Evolutionary conservation across 2,797 vertebrate species (phyloP), one percentile per base, ranked within the genome.

Genomic region (Ptychobarbus kaznakovi): DNA sequence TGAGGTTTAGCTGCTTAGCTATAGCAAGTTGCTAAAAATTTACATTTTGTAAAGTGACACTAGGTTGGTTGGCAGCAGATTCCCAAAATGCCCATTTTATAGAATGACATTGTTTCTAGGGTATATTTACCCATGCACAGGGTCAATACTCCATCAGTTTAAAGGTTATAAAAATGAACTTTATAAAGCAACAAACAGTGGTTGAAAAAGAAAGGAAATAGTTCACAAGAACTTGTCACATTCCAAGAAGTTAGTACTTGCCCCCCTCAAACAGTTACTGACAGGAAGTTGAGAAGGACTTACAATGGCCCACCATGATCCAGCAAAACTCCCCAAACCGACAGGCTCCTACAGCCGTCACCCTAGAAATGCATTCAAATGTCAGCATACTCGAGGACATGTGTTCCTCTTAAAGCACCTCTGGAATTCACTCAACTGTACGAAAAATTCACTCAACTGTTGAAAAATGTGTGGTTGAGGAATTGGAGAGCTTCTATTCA

Each of bases 101-200:
- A 61, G 93, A 94, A 94, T 94, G 91, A 90, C 91, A 93, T 94
- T 94, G 93, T 93, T 93, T 91, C 89, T 90, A 92, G 92, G 66
- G 49, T 69, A 35, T 80, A 80, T 40, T 77, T 85, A 65, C 61
- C 28, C 32, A 49, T 53, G 81, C 49, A 80, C 75, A 86, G 58
- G 11, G 35, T 76, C 56, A 75, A 32, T 84, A 92, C 86, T 46
- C 53, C 70, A n/a, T 65, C 70, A 70, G 40, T 58, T 58, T 81
- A 11, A 20, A 93, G 90, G 93, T 93, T 93, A 91, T 91, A 92
- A 93, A 93, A 92, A 90, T 88, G 68, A 87, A 92, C 90, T 93
- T 93, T 92, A 91, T 42, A 74, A 85, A 92, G 90, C 90, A 90
- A 86, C 75, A 87, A 92, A 89, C 86, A 18, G 90, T 6, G 80